phyloP scores from a whole-genome alignment of 2,113 vertebrate species.

The Orycteropus afer region DNA sequence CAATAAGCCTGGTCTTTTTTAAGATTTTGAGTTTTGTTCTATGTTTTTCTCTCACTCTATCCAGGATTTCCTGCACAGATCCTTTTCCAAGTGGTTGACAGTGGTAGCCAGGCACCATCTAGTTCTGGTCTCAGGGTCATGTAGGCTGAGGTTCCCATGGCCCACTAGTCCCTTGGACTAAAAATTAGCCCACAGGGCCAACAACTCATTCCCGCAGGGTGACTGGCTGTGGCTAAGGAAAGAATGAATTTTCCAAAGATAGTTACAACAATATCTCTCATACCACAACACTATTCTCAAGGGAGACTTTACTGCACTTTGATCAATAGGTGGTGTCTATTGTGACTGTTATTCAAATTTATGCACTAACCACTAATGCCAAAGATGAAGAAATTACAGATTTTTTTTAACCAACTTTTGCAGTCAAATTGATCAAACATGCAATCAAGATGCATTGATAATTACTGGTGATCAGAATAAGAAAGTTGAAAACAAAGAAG shows the following conservation, averaged over 20 bases:
- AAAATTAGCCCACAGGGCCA: no score
- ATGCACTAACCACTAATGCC: background rate
- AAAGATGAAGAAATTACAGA: background rate
- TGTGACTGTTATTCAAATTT: background rate
- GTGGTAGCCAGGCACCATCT: no score
- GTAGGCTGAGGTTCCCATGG: no score
- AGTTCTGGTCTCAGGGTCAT: no score
- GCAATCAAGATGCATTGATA: background rate
- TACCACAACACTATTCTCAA: background rate
- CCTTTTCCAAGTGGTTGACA: no score
- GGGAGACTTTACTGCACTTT: background rate
- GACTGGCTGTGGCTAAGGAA: no score
- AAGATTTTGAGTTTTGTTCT: no score
- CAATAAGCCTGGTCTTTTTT: no score
- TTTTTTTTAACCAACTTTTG: background rate
- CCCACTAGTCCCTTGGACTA: no score
- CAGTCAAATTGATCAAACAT: background rate
- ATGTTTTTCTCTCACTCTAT: no score
- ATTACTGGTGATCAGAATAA: background rate
- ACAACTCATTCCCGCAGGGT: no score
- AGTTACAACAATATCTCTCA: background rate
- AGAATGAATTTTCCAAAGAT: conserved; percentile 29
- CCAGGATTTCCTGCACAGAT: no score
- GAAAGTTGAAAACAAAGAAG: background rate
- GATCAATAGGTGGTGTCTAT: background rate